Evolutionary conservation across 1,140 invertebrate genomes (phyloP), one percentile per base, ranked within the genome.

Genomic region (Zaprionus nigranus): DNA sequence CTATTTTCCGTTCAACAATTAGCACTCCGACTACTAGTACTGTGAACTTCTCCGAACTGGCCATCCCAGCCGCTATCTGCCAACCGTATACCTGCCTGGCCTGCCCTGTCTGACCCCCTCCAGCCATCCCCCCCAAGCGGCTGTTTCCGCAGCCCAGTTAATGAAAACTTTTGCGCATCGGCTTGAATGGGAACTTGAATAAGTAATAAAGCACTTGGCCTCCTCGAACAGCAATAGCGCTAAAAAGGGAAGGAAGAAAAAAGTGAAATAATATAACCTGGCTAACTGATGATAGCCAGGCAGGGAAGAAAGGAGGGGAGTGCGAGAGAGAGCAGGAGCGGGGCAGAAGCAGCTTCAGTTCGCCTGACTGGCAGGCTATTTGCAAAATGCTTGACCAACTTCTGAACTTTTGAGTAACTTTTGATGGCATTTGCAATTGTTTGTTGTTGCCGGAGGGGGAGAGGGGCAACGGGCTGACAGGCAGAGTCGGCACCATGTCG

Each of bases 371-470:
- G 36, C 36, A 57, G 74, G 53, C 69, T 87, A 88, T 87, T 87
- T 88, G 83, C 85, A 76, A 90, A 88, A 88, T 65, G 85, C 84
- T 88, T 88, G 81, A 88, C 85, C 85, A 88, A 90, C 78, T 88
- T 88, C 30, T 79, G 81, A 84, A 90, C 85, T 88, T 75, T 84
- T 76, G 85, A 79, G 78, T 81, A 83, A 80, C 84, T 90, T 77
- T 87, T 87, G 81, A 87, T 88, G 71, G 81, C 84, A 79, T 88
- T 81, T 73, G 67, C 84, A 81, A 80, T 83, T 87, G 84, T 88
- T 80, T 79, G 72, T 75, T 68, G 58, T 68, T 34, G 56, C 0
- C 5, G 17, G 0, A 2, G 30, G 3, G 30, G 3, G 13, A 3
- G 28, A 5, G 53, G 13, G 53, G 26, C 11, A 17, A n/a, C 24